A percentile compares a stretch with the other conserved stretches of the same genome.
phyloP scores from a whole-genome alignment of 2,888 invertebrate species.

The Polietes domitor region DNA sequence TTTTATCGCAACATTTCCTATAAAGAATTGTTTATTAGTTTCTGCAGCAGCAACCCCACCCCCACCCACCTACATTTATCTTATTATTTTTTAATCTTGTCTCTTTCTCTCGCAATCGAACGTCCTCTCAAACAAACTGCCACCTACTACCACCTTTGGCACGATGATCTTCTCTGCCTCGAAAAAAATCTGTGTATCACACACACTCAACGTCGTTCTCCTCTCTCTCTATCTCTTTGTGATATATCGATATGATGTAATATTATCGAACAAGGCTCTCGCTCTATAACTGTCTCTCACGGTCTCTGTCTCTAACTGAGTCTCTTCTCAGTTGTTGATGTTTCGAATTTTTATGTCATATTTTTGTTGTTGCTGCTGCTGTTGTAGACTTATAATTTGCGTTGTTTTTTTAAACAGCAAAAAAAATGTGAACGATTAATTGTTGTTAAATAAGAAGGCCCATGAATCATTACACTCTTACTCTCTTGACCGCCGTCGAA shows the following conservation, averaged over 20 bases:
- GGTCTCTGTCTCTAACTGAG: neutral
- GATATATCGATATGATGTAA: slow-evolving; percentile 5
- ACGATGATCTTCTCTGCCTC: too few relatives aligned
- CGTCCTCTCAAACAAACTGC: too few relatives aligned
- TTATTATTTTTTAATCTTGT: too few relatives aligned
- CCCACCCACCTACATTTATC: too few relatives aligned
- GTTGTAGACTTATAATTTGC: slow-evolving; percentile 6
- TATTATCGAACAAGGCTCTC: neutral
- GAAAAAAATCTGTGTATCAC: too few relatives aligned
- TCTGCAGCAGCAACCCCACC: too few relatives aligned
- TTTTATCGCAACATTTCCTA: too few relatives aligned
- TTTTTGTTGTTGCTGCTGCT: neutral
- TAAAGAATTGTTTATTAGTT: too few relatives aligned
- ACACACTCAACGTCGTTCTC: too few relatives aligned
- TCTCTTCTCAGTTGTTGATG: neutral
- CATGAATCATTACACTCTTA: neutral
- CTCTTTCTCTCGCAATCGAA: too few relatives aligned
- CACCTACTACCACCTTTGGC: too few relatives aligned
- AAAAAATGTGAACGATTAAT: slow-evolving; percentile 1
- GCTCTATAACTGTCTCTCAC: neutral
- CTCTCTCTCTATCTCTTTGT: neutral
- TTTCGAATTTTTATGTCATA: neutral
- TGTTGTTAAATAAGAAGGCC: slow-evolving; percentile 3
- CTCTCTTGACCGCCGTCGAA: neutral
- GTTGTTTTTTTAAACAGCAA: slow-evolving; percentile 11